Base-by-base conservation (phyloP, 2,113 vertebrate genomes). In the Mugil cephalus region DNA sequence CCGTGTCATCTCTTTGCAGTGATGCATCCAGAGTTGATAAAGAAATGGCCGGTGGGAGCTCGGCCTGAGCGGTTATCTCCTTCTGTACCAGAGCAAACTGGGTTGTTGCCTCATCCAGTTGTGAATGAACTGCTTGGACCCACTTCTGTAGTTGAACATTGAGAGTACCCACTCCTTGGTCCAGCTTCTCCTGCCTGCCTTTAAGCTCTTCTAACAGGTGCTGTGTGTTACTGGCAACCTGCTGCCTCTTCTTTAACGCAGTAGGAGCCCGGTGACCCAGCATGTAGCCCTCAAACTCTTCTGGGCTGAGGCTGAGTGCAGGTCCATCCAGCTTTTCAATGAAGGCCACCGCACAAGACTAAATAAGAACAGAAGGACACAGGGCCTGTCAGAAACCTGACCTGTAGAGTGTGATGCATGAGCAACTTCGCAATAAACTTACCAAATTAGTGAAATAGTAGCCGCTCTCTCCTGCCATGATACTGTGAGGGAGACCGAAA, bases 391-490 rank as follows among this genome's bases (percentile, higher is more conserved):
- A 60, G 13, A 6, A 8, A 0, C 21, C 11, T 9, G 15, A 9
- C 5, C 10, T 42, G 15, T 50, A 17, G 42, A 12, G 17, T 12
- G 17, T 21, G 13, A 30, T 7, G 14, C 10, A 46, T 21, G 10
- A 30, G 42, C 15, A 40, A 36, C 19, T 45, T 18, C 48, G 8
- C 10, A 18, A 17, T 15, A 8, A 38, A 87, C 88, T 80, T 42
- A 95, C 94, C 91, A 95, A 69, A 84, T 94, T 95, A 12, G 94
- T 95, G 67, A 95, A 95, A 81, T 93, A 95, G 88, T 95, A 95
- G 19, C 94, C 94, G 0, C 87, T 93, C 84, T 94, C 93, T 50
- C 94, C 94, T 0, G 93, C 92, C 91, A 93, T 93, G 51, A 95
- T 89, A 52, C 93, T 94, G 84, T 94, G 93, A 2, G 94, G 94